phyloP scores from a whole-genome alignment of 2,797 vertebrate genomes.

The Anolis apletophallus region DNA sequence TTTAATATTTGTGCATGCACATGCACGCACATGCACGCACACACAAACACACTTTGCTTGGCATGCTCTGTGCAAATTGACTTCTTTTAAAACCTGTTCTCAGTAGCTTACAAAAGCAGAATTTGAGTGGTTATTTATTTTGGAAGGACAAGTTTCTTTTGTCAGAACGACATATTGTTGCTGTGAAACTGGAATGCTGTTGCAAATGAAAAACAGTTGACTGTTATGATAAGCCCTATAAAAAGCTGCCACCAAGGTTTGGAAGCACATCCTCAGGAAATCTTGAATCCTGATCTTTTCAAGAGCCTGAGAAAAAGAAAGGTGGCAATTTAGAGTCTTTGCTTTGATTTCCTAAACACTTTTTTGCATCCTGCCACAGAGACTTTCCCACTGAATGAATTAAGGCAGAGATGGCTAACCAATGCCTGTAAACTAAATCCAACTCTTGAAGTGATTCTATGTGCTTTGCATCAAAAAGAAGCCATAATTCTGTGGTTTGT shows the following conservation, averaged over 20 bases:
- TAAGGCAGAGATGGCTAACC: not conserved
- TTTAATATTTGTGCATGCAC: not conserved
- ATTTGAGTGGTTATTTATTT: slow-evolving; percentile 72
- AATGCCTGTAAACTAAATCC: not conserved
- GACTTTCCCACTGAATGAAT: not conserved
- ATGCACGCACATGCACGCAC: too few relatives aligned
- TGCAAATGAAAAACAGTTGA: slow-evolving; percentile 77
- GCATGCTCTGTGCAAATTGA: not conserved
- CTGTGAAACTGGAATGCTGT: slow-evolving; percentile 78
- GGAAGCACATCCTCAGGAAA: slow-evolving; percentile 79
- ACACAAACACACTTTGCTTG: not conserved
- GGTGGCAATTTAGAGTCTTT: not conserved
- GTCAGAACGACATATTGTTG: slow-evolving; percentile 77
- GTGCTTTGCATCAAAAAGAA: not conserved
- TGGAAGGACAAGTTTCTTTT: slow-evolving; percentile 75
- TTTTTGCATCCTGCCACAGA: not conserved
- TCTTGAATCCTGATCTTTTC: slow-evolving; percentile 70
- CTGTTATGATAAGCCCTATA: slow-evolving; percentile 74
- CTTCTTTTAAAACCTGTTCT: not conserved
- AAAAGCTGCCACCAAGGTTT: slow-evolving; percentile 63
- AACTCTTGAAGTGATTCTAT: not conserved
- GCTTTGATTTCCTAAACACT: slow-evolving; percentile 18
- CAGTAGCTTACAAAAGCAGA: not conserved
- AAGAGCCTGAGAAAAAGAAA: slow-evolving; percentile 33
- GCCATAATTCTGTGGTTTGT: not conserved